Percentiles rank a stretch among this genome's conserved stretches.
phyloP scores from a whole-genome alignment of 2,797 vertebrate genomes.

The Macrochelys suwanniensis region DNA sequence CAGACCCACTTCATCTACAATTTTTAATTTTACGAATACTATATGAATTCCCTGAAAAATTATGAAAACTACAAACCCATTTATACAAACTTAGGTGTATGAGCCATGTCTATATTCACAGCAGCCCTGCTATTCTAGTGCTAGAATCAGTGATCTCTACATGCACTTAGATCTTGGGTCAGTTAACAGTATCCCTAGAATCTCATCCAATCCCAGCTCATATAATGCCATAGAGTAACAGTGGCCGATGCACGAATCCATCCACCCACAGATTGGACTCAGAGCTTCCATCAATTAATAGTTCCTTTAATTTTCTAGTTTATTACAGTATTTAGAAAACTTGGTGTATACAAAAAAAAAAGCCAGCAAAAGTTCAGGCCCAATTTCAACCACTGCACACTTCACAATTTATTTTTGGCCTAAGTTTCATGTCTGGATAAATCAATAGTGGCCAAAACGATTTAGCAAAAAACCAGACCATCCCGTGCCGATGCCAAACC shows the following conservation, averaged over 20 bases:
- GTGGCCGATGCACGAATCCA: accelerated
- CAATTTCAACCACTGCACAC: neutral
- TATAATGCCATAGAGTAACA: neutral
- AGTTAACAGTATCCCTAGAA: too few species aligned
- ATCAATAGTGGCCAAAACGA: accelerated
- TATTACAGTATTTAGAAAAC: neutral
- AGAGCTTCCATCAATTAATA: neutral
- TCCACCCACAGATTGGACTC: accelerated
- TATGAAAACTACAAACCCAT: too few species aligned
- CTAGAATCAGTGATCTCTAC: too few species aligned
- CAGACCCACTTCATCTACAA: too few species aligned
- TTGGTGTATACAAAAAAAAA: accelerated
- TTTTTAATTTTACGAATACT: too few species aligned
- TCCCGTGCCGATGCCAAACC: too few species aligned
- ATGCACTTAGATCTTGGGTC: too few species aligned
- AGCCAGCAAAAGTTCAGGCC: neutral
- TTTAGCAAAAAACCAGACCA: neutral
- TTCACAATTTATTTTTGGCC: neutral
- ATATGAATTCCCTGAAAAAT: too few species aligned
- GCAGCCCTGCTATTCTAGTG: too few species aligned
- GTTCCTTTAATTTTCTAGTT: neutral
- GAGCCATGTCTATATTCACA: too few species aligned
- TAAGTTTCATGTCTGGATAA: neutral
- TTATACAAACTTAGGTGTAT: too few species aligned
- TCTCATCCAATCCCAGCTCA: too few species aligned